phyloP scores from a whole-genome alignment of 2,797 vertebrate genomes.

The Zalophus californianus region DNA sequence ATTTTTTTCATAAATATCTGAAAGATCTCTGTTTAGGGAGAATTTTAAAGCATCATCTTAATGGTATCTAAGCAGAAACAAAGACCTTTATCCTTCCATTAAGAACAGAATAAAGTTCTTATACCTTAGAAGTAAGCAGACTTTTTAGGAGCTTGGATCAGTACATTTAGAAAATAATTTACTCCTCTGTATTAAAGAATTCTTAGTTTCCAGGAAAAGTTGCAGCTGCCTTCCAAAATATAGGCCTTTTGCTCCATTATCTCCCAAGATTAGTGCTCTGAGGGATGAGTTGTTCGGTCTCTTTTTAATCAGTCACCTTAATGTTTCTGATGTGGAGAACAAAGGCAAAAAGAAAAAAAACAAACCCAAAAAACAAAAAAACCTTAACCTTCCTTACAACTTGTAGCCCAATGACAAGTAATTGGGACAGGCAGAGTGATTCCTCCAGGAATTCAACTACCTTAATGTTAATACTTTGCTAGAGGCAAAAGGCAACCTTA shows the following conservation, averaged over 20 bases:
- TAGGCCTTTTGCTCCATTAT: background rate
- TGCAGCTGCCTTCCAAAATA: background rate
- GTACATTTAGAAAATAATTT: background rate
- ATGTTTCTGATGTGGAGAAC: background rate
- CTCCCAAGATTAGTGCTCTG: background rate
- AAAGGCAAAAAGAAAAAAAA: background rate
- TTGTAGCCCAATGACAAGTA: no score
- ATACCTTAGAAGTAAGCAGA: background rate
- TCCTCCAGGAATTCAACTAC: no score
- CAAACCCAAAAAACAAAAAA: no score
- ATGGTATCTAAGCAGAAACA: conserved; percentile 34
- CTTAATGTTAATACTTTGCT: no score
- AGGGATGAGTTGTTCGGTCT: background rate
- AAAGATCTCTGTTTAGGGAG: background rate
- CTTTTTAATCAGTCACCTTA: background rate
- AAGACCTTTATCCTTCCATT: background rate
- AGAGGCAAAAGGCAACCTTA: no score
- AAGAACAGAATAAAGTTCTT: conserved; percentile 33
- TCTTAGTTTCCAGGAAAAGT: background rate
- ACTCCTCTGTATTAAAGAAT: background rate
- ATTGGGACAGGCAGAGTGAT: no score
- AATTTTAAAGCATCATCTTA: conserved; percentile 13
- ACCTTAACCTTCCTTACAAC: no score
- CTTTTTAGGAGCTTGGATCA: background rate
- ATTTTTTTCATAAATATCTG: conserved; percentile 47